A percentile compares a stretch with the other conserved stretches of the same genome.
Conservation (phyloP, 2,888 invertebrate species). For the Cyaniris semiargus region DNA sequence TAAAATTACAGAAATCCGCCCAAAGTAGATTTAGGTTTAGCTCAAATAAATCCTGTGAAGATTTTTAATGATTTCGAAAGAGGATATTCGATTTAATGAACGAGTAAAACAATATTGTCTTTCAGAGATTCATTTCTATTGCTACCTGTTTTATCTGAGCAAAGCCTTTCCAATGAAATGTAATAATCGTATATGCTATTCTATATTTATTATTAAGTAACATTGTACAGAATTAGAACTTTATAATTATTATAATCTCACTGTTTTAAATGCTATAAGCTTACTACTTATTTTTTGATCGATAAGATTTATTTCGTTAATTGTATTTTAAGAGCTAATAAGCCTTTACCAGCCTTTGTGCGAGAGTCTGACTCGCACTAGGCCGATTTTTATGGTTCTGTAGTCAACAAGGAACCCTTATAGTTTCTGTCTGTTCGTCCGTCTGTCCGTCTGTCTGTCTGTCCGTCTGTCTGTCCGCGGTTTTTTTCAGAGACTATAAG, state of each 20-base stretch:
- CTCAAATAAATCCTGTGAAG: neutral
- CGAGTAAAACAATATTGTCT: neutral
- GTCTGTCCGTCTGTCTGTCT: too few relatives aligned
- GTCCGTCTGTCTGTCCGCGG: too few relatives aligned
- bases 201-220: neutral
- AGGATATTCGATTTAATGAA: neutral
- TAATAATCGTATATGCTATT: neutral
- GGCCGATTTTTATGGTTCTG: too few relatives aligned
- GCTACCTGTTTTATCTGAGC: neutral
- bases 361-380: too few relatives aligned
- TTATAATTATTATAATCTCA: too few relatives aligned
- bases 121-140: neutral
- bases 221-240: neutral
- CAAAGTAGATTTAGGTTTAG: slow-evolving; percentile 21
- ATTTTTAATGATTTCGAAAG: slow-evolving; percentile 19
- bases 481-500: too few relatives aligned
- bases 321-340: too few relatives aligned
- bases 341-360: too few relatives aligned
- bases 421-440: too few relatives aligned
- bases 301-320: neutral
- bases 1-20: neutral
- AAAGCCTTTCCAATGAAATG: neutral
- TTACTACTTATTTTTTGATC: neutral
- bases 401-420: too few relatives aligned
- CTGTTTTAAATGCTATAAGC: too few relatives aligned